Percentiles rank a stretch among this genome's conserved stretches.
phyloP scores from a whole-genome alignment of 2,797 vertebrate genomes.

The Gobionotothen gibberifrons region DNA sequence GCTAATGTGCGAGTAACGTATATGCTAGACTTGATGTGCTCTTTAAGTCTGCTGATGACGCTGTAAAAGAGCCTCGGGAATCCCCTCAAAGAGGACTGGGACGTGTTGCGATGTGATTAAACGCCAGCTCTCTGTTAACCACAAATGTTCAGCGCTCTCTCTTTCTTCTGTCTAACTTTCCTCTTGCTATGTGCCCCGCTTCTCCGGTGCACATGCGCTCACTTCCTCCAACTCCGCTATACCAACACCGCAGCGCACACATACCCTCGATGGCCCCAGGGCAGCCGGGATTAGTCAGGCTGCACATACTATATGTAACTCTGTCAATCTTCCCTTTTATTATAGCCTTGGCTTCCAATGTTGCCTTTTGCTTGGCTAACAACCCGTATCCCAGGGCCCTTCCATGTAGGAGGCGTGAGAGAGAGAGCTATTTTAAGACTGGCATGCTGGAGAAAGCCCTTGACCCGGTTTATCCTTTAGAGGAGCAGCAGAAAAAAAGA shows the following conservation, averaged over 20 bases:
- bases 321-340: slow-evolving; percentile 54
- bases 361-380: slow-evolving; percentile 56
- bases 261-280: slow-evolving; percentile 29
- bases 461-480: slow-evolving; percentile 77
- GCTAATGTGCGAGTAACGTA: slow-evolving; percentile 49
- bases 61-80: slow-evolving; percentile 72
- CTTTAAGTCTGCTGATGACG: slow-evolving; percentile 71
- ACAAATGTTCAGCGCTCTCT: slow-evolving; percentile 56
- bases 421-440: slow-evolving; percentile 73
- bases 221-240: slow-evolving; percentile 38
- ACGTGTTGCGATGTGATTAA: slow-evolving; percentile 77
- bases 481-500: slow-evolving; percentile 49
- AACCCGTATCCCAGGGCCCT: slow-evolving; percentile 57
- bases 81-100: slow-evolving; percentile 73
- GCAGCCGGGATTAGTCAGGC: slow-evolving; percentile 53
- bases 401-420: slow-evolving; percentile 66
- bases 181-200: slow-evolving; percentile 24
- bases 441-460: slow-evolving; percentile 73
- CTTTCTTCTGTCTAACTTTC: slow-evolving; percentile 16
- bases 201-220: slow-evolving; percentile 43
- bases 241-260: slow-evolving; percentile 30
- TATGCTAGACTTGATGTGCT: slow-evolving; percentile 57
- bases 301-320: slow-evolving; percentile 35
- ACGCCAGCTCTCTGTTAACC: slow-evolving; percentile 69
- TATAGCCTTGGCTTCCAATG: slow-evolving; percentile 38